A percentile compares a stretch with the other conserved stretches of the same genome.
phyloP scores from a whole-genome alignment of 2,113 vertebrate species.

The Galemys pyrenaicus region DNA sequence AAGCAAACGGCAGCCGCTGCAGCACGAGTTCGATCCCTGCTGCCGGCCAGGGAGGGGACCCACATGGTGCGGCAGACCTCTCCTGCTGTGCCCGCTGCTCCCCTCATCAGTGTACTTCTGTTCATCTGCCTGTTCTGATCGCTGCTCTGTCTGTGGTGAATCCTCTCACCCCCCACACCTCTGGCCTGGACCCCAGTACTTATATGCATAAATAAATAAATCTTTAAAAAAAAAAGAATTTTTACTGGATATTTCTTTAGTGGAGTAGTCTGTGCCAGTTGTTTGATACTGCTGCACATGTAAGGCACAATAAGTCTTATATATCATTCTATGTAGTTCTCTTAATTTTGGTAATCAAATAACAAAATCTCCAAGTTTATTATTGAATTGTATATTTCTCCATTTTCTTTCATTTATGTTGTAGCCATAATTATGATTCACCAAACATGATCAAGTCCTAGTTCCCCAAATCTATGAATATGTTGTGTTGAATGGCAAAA shows the following conservation, averaged over 20 bases:
- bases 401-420: conserved; percentile 23
- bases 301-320: not conserved
- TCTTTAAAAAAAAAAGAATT: too few relatives aligned
- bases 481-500: not conserved
- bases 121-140: too few relatives aligned
- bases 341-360: not conserved
- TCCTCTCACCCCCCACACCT: too few relatives aligned
- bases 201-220: too few relatives aligned
- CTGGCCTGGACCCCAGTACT: too few relatives aligned
- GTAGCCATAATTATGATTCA: not conserved
- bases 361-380: conserved; percentile 6
- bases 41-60: too few relatives aligned
- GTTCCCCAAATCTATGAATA: not conserved
- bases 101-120: too few relatives aligned
- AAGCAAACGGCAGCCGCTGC: too few relatives aligned
- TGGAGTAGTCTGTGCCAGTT: not conserved
- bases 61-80: too few relatives aligned
- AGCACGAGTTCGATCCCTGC: too few relatives aligned
- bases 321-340: not conserved
- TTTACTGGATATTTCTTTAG: not conserved
- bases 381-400: conserved; percentile 19
- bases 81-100: too few relatives aligned
- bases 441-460: not conserved
- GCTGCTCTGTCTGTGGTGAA: too few relatives aligned
- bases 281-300: not conserved